Conservation (phyloP, 2,113 vertebrate species). For the Corythoichthys haematopterus region DNA sequence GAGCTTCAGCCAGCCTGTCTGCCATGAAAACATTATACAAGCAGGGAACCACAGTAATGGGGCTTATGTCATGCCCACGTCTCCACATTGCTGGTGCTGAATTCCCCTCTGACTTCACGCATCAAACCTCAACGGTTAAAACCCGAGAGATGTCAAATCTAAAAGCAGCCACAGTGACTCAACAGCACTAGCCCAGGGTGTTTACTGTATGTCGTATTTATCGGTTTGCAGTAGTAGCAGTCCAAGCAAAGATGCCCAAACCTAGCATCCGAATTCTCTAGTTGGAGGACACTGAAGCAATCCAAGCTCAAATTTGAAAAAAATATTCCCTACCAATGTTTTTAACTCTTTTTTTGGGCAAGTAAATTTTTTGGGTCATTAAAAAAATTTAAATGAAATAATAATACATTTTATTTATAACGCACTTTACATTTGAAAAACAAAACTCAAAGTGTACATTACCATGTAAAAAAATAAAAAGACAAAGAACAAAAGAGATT, state of each 20-base stretch:
- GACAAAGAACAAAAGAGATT: no score
- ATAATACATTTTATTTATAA: no score
- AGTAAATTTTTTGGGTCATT: no score
- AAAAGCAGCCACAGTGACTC: constrained; percentile 38
- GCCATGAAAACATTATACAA: constrained; percentile 61
- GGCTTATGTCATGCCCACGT: constrained; percentile 56
- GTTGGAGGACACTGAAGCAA: not conserved
- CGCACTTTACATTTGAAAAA: no score
- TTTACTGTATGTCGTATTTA: not conserved
- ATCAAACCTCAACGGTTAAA: constrained; percentile 44
- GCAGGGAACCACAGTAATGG: constrained; percentile 46
- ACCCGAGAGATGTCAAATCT: constrained; percentile 41
- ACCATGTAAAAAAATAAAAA: no score
- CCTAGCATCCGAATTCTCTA: not conserved
- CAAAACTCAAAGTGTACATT: no score
- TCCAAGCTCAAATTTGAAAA: not conserved
- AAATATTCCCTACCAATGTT: no score
- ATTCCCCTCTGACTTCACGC: constrained; percentile 36
- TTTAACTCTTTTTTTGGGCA: no score
- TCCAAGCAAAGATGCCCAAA: not conserved
- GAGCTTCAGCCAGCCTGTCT: constrained; percentile 52
- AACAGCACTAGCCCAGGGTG: constrained; percentile 17
- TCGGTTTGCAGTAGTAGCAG: not conserved
- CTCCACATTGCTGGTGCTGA: constrained; percentile 39
- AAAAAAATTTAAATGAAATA: no score